These are phyloP conservation scores for Pseudobourletiella spinata DNA, from an alignment of 1,140 invertebrate species.

Conservation along the genomic window DNA sequence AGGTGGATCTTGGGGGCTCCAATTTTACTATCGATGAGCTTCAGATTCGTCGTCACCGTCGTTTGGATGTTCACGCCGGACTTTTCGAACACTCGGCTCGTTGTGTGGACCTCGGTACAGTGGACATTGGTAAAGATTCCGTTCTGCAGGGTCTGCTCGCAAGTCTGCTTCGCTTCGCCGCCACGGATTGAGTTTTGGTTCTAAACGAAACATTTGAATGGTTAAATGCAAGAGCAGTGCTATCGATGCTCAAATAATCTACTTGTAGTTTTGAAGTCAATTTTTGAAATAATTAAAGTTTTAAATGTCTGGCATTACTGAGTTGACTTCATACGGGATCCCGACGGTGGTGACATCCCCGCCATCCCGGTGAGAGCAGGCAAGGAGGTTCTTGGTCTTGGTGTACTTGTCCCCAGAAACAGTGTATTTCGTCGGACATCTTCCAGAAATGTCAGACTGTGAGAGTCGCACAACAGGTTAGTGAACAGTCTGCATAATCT, in stretches of 20 bases:
- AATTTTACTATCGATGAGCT: not conserved
- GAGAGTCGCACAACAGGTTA: slow-evolving; percentile 13
- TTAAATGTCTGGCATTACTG: too few species aligned
- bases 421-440: slow-evolving; percentile 63
- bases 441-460: slow-evolving; percentile 72
- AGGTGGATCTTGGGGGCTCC: not conserved
- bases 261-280: too few species aligned
- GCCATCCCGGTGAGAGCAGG: slow-evolving; percentile 67
- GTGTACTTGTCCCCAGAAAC: slow-evolving; percentile 50
- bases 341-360: slow-evolving; percentile 31
- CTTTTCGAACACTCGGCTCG: not conserved
- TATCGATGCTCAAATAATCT: not conserved
- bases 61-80: not conserved
- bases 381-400: slow-evolving; percentile 62
- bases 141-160: slow-evolving; percentile 19
- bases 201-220: not conserved
- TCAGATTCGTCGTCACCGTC: slow-evolving; percentile 7
- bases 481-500: not conserved
- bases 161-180: slow-evolving; percentile 15
- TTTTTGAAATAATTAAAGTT: too few species aligned
- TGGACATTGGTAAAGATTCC: slow-evolving; percentile 19
- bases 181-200: slow-evolving; percentile 19
- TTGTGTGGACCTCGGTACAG: slow-evolving; percentile 26
- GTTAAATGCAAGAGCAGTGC: not conserved
- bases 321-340: slow-evolving; percentile 27